phyloP scores from a whole-genome alignment of 2,888 invertebrate genomes.

The Plemyria rubiginata region DNA sequence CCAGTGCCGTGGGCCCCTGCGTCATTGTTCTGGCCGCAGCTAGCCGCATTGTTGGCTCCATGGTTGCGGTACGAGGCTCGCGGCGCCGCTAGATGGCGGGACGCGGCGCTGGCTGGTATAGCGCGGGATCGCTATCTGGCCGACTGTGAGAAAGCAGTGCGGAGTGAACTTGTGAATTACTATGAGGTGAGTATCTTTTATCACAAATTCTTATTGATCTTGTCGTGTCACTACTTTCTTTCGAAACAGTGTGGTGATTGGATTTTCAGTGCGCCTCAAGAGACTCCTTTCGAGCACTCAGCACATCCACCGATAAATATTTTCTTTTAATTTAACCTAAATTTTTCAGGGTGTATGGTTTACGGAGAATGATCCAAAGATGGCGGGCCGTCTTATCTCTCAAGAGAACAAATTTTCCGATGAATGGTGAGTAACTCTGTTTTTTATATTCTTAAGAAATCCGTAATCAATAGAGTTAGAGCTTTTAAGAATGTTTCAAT shows the following conservation, averaged over 20 bases:
- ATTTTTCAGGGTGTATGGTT: slow-evolving; percentile 85
- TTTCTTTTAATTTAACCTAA: too few species aligned
- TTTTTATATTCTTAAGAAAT: too few species aligned
- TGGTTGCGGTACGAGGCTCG: slow-evolving; percentile 88
- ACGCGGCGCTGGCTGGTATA: slow-evolving; percentile 85
- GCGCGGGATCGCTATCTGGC: slow-evolving; percentile 86
- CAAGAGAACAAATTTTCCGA: slow-evolving; percentile 84
- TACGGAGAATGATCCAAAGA: slow-evolving; percentile 81
- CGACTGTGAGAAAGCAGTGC: slow-evolving; percentile 74
- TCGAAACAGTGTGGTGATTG: too few species aligned
- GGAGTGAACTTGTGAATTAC: slow-evolving; percentile 83
- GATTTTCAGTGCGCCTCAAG: too few species aligned
- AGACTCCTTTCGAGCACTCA: too few species aligned
- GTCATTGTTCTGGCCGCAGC: slow-evolving; percentile 87
- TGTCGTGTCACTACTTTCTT: too few species aligned
- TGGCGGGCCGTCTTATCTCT: slow-evolving; percentile 84
- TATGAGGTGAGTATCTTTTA: slow-evolving; percentile 77
- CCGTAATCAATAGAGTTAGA: too few species aligned
- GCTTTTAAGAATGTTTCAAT: too few species aligned
- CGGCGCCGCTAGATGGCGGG: slow-evolving; percentile 87
- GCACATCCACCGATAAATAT: too few species aligned
- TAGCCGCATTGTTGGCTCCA: slow-evolving; percentile 87
- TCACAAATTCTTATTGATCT: too few species aligned
- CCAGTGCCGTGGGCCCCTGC: slow-evolving; percentile 89
- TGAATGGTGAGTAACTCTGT: slow-evolving; percentile 64